Evolutionary conservation across 2,888 invertebrate genomes (phyloP).

Genomic region (Metellina segmentata): DNA sequence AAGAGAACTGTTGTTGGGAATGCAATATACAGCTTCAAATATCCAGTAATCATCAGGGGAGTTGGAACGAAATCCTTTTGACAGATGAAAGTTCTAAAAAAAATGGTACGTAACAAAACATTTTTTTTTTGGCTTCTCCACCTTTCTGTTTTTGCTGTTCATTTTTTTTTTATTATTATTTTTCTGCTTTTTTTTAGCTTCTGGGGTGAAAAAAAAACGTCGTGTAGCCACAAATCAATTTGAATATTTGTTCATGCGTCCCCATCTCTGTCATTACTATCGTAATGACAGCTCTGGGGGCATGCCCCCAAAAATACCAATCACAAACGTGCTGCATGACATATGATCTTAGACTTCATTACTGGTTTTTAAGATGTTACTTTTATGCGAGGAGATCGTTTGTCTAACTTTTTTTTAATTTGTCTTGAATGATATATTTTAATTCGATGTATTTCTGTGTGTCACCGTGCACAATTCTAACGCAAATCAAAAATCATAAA

Average conservation of each 20-base stretch:
- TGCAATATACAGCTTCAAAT: constrained; percentile 20
- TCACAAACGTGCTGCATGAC: neutral
- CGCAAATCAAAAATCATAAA: too few species aligned
- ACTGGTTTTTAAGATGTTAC: constrained; percentile 12
- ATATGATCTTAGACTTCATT: constrained; percentile 17
- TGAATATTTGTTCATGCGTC: neutral
- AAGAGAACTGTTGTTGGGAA: neutral
- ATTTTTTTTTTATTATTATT: too few species aligned
- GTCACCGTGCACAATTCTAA: too few species aligned
- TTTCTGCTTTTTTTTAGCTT: neutral
- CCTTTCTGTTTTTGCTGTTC: neutral
- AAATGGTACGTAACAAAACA: neutral
- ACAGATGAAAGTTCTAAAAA: constrained; percentile 3
- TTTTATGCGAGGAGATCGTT: neutral
- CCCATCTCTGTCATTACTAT: neutral
- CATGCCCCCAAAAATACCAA: neutral
- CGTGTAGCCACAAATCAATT: constrained; percentile 4
- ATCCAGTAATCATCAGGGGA: constrained; percentile 30
- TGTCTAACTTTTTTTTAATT: neutral
- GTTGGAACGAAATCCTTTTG: constrained; percentile 21
- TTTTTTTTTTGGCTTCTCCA: neutral
- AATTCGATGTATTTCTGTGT: neutral
- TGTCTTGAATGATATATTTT: neutral
- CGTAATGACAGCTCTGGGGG: constrained; percentile 10
- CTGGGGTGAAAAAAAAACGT: neutral